Evolutionary conservation across 2,113 vertebrate genomes (phyloP).

Genomic region (Chlorocebus sabaeus): DNA sequence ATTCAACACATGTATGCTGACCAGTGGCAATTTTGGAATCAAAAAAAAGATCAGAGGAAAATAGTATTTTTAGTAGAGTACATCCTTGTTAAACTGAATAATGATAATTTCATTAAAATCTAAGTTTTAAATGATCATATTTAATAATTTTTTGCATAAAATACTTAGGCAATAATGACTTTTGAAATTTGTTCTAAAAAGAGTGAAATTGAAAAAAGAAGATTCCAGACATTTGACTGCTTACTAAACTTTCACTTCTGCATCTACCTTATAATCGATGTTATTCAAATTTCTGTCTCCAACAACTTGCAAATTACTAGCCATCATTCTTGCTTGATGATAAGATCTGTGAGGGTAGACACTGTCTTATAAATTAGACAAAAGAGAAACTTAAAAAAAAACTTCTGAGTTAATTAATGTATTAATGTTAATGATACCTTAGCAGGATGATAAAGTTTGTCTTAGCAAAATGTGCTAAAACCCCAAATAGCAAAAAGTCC

Average conservation of each 20-base stretch:
- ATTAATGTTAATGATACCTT: not conserved
- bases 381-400: not conserved
- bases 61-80: not conserved
- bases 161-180: not conserved
- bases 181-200: not conserved
- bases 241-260: not conserved
- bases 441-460: not conserved
- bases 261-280: not conserved
- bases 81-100: not conserved
- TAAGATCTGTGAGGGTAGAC: rapidly evolving
- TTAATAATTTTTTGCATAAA: not conserved
- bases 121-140: not conserved
- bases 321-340: not conserved
- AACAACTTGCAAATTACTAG: not conserved
- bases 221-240: not conserved
- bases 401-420: not conserved
- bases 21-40: constrained; percentile 14
- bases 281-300: not conserved
- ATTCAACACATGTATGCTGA: constrained; percentile 50
- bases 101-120: not conserved
- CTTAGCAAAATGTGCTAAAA: not conserved
- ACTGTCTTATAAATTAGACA: not conserved
- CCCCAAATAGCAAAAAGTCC: not conserved
- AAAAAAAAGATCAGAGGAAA: not conserved
- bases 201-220: not conserved